Evolutionary conservation across 2,888 invertebrate species (phyloP).

Genomic region (Catonia carolina): DNA sequence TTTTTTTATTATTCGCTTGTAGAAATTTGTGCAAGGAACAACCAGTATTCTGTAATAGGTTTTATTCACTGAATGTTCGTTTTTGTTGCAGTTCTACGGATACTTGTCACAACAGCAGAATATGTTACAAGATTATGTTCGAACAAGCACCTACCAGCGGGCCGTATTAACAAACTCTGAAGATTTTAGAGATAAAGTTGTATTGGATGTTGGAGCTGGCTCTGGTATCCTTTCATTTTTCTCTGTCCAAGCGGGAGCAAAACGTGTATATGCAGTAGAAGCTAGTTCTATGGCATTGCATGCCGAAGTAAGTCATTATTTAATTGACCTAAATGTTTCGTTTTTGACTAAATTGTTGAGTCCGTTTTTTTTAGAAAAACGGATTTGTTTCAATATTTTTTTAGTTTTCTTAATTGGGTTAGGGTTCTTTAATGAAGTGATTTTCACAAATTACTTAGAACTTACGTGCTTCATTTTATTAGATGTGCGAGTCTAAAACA

Average conservation of each 20-base stretch:
- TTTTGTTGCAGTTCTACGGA: constrained; percentile 77
- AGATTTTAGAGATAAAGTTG: constrained; percentile 87
- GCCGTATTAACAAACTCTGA: constrained; percentile 89
- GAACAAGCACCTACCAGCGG: constrained; percentile 96
- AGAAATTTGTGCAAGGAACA: no score
- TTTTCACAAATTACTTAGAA: no score
- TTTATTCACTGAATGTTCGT: constrained; percentile 18
- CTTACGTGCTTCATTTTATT: no score
- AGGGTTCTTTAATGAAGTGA: no score
- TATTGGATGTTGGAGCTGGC: constrained; percentile 96
- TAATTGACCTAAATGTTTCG: no score
- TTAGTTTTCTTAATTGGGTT: no score
- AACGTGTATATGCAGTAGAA: constrained; percentile 97
- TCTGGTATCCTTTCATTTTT: constrained; percentile 98
- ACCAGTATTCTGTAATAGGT: no score
- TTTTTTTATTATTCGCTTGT: no score
- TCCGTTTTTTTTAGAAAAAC: no score
- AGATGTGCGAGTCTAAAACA: no score
- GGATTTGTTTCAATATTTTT: no score
- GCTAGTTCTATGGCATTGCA: constrained; percentile 98
- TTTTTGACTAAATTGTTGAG: no score
- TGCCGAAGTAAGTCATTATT: constrained; percentile 55
- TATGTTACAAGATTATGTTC: constrained; percentile 99
- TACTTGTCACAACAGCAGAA: constrained; percentile 99
- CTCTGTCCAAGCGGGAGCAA: constrained; percentile 94